A percentile compares a stretch with the other conserved stretches of the same genome.
These are phyloP conservation scores for Lithosia quadra DNA, from an alignment of 2,888 invertebrate species.

Conservation along the genomic window DNA sequence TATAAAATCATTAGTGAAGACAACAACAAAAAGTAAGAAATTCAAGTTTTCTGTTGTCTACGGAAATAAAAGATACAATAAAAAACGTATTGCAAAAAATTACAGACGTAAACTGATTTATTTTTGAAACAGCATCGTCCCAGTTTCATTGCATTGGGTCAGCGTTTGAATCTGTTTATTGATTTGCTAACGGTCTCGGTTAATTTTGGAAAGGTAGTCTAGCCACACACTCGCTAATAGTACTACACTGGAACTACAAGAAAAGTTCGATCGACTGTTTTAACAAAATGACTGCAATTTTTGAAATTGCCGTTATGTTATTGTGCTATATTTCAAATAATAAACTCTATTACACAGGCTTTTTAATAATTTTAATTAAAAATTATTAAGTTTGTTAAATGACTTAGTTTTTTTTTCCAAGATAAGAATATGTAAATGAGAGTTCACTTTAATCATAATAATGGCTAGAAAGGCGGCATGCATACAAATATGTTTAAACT, in stretches of 20 bases:
- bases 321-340: neutral
- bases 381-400: neutral
- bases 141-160: conserved; percentile 79
- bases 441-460: conserved; percentile 52
- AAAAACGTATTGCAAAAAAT: conserved; percentile 70
- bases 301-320: conserved; percentile 16
- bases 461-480: conserved; percentile 61
- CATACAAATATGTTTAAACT: conserved; percentile 59
- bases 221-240: conserved; percentile 23
- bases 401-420: neutral
- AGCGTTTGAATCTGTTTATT: conserved; percentile 78
- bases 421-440: conserved; percentile 48
- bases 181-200: conserved; percentile 77
- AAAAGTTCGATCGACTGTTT: too few species aligned
- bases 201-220: conserved; percentile 79
- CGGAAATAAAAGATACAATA: conserved; percentile 60
- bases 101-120: conserved; percentile 71
- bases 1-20: too few species aligned
- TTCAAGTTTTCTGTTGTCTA: neutral
- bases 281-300: conserved; percentile 16
- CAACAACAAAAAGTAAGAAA: neutral
- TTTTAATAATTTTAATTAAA: neutral
- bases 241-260: too few species aligned
- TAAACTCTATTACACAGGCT: neutral
- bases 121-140: conserved; percentile 77